Evolutionary conservation across 2,113 vertebrate species (phyloP).

Genomic region (Jaculus jaculus): DNA sequence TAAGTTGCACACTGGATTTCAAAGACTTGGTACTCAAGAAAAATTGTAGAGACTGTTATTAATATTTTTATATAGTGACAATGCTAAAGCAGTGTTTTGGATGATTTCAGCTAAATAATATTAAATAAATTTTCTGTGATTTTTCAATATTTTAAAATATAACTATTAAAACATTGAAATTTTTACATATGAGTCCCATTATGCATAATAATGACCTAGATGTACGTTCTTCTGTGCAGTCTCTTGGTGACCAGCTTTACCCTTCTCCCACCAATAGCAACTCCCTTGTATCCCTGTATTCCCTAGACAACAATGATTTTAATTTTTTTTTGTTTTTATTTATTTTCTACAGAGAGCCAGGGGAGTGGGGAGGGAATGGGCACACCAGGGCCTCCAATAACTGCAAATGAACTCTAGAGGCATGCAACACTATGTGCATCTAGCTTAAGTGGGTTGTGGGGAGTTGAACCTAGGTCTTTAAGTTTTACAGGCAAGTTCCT

Average conservation of each 20-base stretch:
- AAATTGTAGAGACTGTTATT: not conserved
- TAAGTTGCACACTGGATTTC: not conserved
- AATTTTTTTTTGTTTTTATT: not conserved
- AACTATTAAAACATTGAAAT: not conserved
- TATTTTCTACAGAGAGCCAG: too few relatives aligned
- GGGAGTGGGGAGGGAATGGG: too few relatives aligned
- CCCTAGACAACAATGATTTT: too few relatives aligned
- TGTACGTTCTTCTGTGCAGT: not conserved
- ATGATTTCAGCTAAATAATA: not conserved
- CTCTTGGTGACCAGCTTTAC: not conserved
- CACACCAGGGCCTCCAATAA: too few relatives aligned
- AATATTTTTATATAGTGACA: not conserved
- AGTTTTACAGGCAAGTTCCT: too few relatives aligned
- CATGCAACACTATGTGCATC: too few relatives aligned
- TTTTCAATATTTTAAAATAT: too few relatives aligned
- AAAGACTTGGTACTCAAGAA: not conserved
- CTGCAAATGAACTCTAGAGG: too few relatives aligned
- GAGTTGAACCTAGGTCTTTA: too few relatives aligned
- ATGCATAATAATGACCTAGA: not conserved
- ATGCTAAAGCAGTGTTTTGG: not conserved
- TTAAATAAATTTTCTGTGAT: too few relatives aligned
- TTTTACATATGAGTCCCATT: not conserved
- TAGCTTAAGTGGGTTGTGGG: too few relatives aligned
- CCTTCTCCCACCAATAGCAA: fast-evolving
- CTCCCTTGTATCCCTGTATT: not conserved